Evolutionary conservation across 2,888 invertebrate species (phyloP), one percentile per base, ranked within the genome.

Genomic region (Peribatodes rhomboidaria): DNA sequence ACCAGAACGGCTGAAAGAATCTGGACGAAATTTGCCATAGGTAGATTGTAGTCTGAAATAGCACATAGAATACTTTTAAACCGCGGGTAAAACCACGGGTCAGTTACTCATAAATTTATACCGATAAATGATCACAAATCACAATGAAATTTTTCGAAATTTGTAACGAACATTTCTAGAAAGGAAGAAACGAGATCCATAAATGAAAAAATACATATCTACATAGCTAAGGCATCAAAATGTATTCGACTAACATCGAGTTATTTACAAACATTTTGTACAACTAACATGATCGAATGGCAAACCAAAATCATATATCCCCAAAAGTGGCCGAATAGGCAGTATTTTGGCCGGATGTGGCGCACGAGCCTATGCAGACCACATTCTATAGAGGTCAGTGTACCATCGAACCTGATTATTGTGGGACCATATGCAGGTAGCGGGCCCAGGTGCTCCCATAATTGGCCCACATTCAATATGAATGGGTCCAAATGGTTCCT

Each of bases 381-480:
- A 42, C 57, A 63, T 63, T 57, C 57, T 46, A 39, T 14, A 53
- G 57, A 54, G 64, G 64, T 64, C 59, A 54, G 14, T 35, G 64
- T 47, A 54, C 41, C 42, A 33, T 54, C 53, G 53, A 58, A 49
- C 49, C 47, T 35, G 54, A 39, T 50, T 47, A 50, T 27, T 33
- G 44, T 44, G 16, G 22, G 42, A n/a, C 39, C 46, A 52, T 20
- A 31, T 10, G 56, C 56, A 65, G 60, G 65, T 61, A 60, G 60
- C 46, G 14, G 55, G 14, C 39, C 50, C 60, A 60, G 65, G 65
- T 65, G 65, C 50, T 61, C 56, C 37, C 41, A 52, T 58, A 56
- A 60, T 65, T 59, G 64, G 44, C 27, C 49, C 20, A 42, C 44
- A 59, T 65, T 55, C 50, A 60, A 60, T 20, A 50, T 50, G 56